phyloP scores from a whole-genome alignment of 2,797 vertebrate species.

The Manis javanica region DNA sequence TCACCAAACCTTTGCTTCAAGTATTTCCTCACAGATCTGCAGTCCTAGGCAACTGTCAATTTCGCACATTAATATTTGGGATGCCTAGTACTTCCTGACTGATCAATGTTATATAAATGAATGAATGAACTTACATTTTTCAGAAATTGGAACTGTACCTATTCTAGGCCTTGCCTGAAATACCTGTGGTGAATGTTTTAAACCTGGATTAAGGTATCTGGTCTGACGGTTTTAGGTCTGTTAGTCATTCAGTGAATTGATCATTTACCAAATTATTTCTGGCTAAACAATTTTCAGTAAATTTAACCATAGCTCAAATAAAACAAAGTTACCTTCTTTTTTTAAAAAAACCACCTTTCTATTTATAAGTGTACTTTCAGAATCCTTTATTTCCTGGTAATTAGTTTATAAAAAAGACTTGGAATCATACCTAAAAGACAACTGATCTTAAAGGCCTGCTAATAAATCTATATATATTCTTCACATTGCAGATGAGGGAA shows the following conservation, averaged over 20 bases:
- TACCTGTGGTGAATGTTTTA: neutral
- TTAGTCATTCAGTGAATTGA: neutral
- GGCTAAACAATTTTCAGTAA: slow-evolving; percentile 41
- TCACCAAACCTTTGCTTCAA: too few relatives aligned
- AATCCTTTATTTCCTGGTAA: slow-evolving; percentile 37
- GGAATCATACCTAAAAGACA: neutral
- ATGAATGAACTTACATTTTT: too few relatives aligned
- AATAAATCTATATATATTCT: neutral
- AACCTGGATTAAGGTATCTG: neutral
- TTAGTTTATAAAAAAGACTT: slow-evolving; percentile 4
- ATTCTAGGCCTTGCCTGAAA: too few relatives aligned
- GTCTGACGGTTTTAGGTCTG: neutral
- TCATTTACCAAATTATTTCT: slow-evolving; percentile 31
- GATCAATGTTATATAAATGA: too few relatives aligned
- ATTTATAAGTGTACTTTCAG: neutral
- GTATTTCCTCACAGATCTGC: too few relatives aligned
- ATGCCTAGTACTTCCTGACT: too few relatives aligned
- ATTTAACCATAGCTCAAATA: slow-evolving; percentile 33
- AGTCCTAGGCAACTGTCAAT: too few relatives aligned
- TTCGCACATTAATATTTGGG: too few relatives aligned
- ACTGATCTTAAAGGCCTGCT: neutral
- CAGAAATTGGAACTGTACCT: too few relatives aligned
- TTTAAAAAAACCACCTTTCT: neutral
- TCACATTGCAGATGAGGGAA: neutral
- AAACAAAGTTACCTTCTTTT: neutral